These are phyloP conservation scores for Epicauta chinensis DNA, from an alignment of 1,140 invertebrate genomes.

Conservation along the genomic window DNA sequence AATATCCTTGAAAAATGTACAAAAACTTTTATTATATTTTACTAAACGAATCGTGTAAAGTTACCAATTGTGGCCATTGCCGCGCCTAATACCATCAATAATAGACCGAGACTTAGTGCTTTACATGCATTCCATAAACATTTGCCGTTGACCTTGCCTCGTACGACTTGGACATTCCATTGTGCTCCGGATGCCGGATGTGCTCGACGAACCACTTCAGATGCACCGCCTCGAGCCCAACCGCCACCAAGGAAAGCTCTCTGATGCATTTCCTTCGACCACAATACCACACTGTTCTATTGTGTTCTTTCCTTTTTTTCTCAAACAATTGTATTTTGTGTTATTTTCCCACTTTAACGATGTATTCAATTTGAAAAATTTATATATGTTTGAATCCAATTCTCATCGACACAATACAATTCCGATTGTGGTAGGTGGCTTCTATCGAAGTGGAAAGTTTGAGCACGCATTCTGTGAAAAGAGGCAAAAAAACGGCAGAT, in stretches of 20 bases:
- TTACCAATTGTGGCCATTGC: constrained; percentile 87
- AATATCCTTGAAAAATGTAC: constrained; percentile 57
- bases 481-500: too few relatives aligned
- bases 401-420: too few relatives aligned
- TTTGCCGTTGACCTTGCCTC: constrained; percentile 76
- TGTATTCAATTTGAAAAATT: too few relatives aligned
- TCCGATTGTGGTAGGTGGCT: too few relatives aligned
- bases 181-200: constrained; percentile 63
- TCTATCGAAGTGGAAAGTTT: too few relatives aligned
- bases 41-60: neutral
- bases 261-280: constrained; percentile 28
- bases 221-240: constrained; percentile 74
- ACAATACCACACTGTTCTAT: neutral
- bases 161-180: constrained; percentile 67
- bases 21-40: constrained; percentile 1
- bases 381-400: too few relatives aligned
- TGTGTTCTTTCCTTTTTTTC: constrained; percentile 3
- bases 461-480: too few relatives aligned
- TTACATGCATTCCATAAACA: constrained; percentile 88
- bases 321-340: neutral
- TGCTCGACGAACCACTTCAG: constrained; percentile 51
- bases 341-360: neutral
- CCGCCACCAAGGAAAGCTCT: constrained; percentile 47
- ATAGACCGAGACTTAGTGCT: constrained; percentile 73
- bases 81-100: constrained; percentile 77